Conservation (phyloP, 2,797 vertebrate species). For the Microctenopoma lineatum region DNA sequence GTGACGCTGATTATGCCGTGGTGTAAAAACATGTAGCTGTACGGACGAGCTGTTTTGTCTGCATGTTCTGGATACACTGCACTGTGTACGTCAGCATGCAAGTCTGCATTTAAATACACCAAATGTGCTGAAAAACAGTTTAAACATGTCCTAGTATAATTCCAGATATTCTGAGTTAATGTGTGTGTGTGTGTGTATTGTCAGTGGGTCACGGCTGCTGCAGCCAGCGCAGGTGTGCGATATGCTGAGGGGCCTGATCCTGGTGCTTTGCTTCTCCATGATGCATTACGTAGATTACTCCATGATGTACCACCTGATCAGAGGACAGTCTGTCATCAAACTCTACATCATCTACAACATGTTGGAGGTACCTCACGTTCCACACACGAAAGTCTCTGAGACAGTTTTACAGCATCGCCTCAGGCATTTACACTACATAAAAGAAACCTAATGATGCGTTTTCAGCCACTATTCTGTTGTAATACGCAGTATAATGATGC, state of each 20-base stretch:
- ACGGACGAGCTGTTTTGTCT: constrained; percentile 12
- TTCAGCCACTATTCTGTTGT: neutral
- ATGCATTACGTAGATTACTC: constrained; percentile 99
- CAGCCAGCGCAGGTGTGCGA: constrained; percentile 98
- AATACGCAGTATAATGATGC: neutral
- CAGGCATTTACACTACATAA: neutral
- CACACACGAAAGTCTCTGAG: neutral
- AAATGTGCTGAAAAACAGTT: neutral
- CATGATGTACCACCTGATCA: constrained; percentile 99
- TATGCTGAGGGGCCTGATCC: constrained; percentile 93
- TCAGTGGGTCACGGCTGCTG: constrained; percentile 91
- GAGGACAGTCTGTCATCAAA: constrained; percentile 99
- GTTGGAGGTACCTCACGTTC: constrained; percentile 89
- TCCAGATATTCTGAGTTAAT: neutral
- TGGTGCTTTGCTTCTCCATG: constrained; percentile 96
- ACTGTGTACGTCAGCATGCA: constrained; percentile 48
- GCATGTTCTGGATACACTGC: constrained; percentile 30
- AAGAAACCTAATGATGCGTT: neutral
- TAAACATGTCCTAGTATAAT: neutral
- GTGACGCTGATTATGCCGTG: neutral
- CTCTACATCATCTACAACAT: constrained; percentile 99
- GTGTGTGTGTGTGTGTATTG: constrained; percentile 36
- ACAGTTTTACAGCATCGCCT: neutral
- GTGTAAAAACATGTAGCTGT: constrained; percentile 8
- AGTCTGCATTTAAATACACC: constrained; percentile 15